These are phyloP conservation scores for Poeciliopsis retropinna DNA, from an alignment of 2,113 vertebrate species.

Conservation along the genomic window DNA sequence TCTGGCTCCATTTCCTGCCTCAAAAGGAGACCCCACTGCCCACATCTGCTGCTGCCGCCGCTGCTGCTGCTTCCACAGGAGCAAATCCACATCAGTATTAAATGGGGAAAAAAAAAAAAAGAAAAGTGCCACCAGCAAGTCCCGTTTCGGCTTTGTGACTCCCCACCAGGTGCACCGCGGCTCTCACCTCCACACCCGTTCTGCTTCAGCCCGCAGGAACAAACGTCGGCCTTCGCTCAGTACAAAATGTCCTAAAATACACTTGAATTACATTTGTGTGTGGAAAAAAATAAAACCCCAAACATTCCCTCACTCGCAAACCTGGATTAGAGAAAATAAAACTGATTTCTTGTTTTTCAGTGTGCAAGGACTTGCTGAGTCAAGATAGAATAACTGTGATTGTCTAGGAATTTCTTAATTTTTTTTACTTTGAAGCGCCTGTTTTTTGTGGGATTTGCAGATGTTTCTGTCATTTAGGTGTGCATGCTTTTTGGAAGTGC, in stretches of 20 bases:
- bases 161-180: conserved; percentile 29
- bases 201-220: conserved; percentile 11
- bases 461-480: too few species aligned
- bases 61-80: conserved; percentile 46
- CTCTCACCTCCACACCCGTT: conserved; percentile 21
- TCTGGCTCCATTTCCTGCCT: conserved; percentile 46
- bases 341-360: conserved; percentile 14
- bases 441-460: background rate
- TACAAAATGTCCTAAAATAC: conserved; percentile 33
- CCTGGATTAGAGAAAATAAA: conserved; percentile 12
- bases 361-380: conserved; percentile 24
- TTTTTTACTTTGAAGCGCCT: conserved; percentile 17
- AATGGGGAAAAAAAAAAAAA: background rate
- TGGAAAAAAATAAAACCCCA: conserved; percentile 29
- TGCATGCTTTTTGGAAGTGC: too few species aligned
- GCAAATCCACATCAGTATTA: conserved; percentile 73
- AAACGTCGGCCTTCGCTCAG: conserved; percentile 1
- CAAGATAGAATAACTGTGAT: conserved; percentile 43
- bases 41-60: conserved; percentile 45
- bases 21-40: conserved; percentile 7
- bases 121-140: conserved; percentile 42
- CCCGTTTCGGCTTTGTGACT: conserved; percentile 18
- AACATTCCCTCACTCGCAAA: conserved; percentile 8
- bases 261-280: conserved; percentile 46
- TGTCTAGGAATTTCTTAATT: conserved; percentile 36